Evolutionary conservation across 2,113 vertebrate genomes (phyloP), one percentile per base, ranked within the genome.

Genomic region (Fulica atra): DNA sequence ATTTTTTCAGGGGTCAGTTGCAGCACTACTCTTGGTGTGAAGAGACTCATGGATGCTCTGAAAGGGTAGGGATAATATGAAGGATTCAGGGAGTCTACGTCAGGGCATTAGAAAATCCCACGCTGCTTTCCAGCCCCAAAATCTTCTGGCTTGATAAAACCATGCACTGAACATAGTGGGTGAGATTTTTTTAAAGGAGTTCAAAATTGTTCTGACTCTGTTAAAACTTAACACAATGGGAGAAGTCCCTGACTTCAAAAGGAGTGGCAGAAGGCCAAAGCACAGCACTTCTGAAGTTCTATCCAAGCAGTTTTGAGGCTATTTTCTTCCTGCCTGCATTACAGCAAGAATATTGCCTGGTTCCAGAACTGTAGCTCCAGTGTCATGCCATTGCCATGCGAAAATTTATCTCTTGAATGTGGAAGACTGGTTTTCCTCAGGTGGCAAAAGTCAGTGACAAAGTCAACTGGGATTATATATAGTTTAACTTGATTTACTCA

Each of bases 211-310:
- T 82, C 56, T 81, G 25, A 76, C 25, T 66, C 19, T 51, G 33
- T 65, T 83, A 93, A 90, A 86, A 80, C 50, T 68, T 61, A 70
- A 38, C 13, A 57, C 44, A 86, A 56, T 56, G 10, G 17, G 16
- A 88, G 46, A 90, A 93, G 19, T 50, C 13, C 9, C 25, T 81
- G 56, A 71, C 76, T 95, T 94, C 56, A 83, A 81, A 96, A 92
- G 10, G 10, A 74, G 36, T 59, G 64, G 71, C 74, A 86, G 56
- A 48, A 90, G 24, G 64, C 71, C 82, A 93, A 88, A 73, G 17
- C 25, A 38, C 20, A 80, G 14, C 20, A 56, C 12, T 89, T 81
- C 13, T 68, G 42, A 73, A 48, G 6, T 50, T 81, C 33, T 40
- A 7, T 20, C 12, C 17, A 44, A 38, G 42, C 18, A 63, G 1